phyloP scores from a whole-genome alignment of 2,797 vertebrate species.

The Streptopelia turtur region DNA sequence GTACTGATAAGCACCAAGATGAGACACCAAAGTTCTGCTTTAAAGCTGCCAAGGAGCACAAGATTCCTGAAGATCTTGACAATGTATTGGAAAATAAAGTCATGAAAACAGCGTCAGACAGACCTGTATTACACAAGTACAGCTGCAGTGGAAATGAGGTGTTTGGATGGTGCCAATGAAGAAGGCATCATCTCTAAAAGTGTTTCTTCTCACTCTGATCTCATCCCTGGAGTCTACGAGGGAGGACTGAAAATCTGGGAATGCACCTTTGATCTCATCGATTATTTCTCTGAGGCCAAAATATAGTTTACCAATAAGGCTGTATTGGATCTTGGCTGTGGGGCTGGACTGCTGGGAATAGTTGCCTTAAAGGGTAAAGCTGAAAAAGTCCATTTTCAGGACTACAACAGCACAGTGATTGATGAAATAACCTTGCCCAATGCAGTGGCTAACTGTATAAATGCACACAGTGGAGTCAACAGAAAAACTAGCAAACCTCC shows the following conservation, averaged over 20 bases:
- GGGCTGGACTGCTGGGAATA: constrained; percentile 92
- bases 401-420: constrained; percentile 94
- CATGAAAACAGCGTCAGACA: constrained; percentile 11
- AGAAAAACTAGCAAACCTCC: neutral
- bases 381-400: constrained; percentile 89
- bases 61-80: constrained; percentile 61
- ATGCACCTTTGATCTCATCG: constrained; percentile 93
- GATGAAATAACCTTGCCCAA: constrained; percentile 91
- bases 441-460: constrained; percentile 81
- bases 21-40: neutral
- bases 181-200: constrained; percentile 85
- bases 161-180: neutral
- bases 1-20: neutral
- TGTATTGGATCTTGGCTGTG: constrained; percentile 93
- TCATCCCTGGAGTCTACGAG: constrained; percentile 94
- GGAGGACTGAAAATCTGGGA: constrained; percentile 99
- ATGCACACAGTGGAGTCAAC: constrained; percentile 4
- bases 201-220: constrained; percentile 86
- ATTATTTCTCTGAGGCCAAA: constrained; percentile 81
- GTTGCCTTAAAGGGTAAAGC: constrained; percentile 85
- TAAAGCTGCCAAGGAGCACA: constrained; percentile 71
- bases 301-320: constrained; percentile 82
- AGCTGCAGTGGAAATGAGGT: constrained; percentile 27
- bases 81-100: constrained; percentile 72
- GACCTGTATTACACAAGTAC: neutral